These are phyloP conservation scores for Sigmodon hispidus DNA, from an alignment of 2,113 vertebrate genomes.

Conservation along the genomic window DNA sequence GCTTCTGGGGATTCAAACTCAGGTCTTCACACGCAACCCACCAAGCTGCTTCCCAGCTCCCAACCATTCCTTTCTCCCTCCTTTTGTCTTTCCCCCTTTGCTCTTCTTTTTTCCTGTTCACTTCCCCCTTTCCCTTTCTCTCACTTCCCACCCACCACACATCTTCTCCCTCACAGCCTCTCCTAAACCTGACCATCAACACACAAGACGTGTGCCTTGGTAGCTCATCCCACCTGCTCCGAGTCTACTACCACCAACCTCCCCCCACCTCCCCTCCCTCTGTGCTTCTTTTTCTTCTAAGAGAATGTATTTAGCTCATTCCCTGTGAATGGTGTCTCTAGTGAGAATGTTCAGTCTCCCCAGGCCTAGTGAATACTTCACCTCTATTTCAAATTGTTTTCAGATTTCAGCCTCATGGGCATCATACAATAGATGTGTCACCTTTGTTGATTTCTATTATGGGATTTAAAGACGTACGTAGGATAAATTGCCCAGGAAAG, in stretches of 20 bases:
- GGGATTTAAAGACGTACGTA: background rate
- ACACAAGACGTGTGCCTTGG: background rate
- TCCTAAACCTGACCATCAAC: background rate
- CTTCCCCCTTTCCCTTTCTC: background rate
- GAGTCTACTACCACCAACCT: background rate
- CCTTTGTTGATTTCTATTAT: constrained; percentile 39
- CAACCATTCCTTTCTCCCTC: background rate
- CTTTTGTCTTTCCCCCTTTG: background rate
- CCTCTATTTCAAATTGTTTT: constrained; percentile 30
- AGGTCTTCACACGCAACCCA: too few relatives aligned
- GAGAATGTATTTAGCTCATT: background rate
- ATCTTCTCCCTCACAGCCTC: too few relatives aligned
- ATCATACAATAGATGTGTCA: background rate
- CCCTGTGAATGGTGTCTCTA: background rate
- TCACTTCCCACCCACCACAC: too few relatives aligned
- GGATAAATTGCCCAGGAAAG: constrained; percentile 35
- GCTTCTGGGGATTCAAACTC: background rate
- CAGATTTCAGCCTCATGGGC: background rate
- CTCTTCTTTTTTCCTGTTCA: too few relatives aligned
- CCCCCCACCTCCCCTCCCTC: background rate
- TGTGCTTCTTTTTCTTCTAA: background rate
- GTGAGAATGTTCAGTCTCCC: background rate
- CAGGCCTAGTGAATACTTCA: background rate
- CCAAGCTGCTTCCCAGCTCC: background rate
- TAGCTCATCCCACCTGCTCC: background rate